These are phyloP conservation scores for Microplitis demolitor DNA, from an alignment of 1,140 invertebrate genomes.

Conservation along the genomic window DNA sequence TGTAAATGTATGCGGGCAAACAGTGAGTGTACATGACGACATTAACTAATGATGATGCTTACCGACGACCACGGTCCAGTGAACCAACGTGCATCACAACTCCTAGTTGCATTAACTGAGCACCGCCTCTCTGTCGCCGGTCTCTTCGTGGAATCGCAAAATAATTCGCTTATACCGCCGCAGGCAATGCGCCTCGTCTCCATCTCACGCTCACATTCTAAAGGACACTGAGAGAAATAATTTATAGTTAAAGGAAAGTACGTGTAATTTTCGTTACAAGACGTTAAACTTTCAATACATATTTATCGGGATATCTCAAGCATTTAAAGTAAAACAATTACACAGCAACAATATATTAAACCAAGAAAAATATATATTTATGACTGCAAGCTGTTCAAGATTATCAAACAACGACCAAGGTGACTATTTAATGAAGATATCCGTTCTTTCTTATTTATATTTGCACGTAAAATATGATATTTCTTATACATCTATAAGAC, in stretches of 20 bases:
- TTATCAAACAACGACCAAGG: conserved; percentile 9
- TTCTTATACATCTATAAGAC: neutral
- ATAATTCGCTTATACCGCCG: conserved; percentile 49
- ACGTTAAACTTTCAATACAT: neutral
- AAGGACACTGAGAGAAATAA: conserved; percentile 43
- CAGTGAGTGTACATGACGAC: neutral
- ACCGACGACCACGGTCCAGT: conserved; percentile 71
- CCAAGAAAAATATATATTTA: neutral
- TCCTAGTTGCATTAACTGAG: conserved; percentile 58
- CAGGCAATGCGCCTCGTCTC: conserved; percentile 62
- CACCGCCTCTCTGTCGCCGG: conserved; percentile 68
- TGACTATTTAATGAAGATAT: conserved; percentile 25
- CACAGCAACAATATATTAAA: neutral
- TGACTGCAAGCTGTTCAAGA: neutral
- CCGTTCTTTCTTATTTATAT: conserved; percentile 16
- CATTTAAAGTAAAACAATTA: neutral
- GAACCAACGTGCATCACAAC: conserved; percentile 73
- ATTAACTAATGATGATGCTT: conserved; percentile 41
- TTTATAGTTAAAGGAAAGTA: conserved; percentile 21
- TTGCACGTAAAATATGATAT: conserved; percentile 3
- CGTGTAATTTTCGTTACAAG: conserved; percentile 15
- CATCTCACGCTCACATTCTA: conserved; percentile 45
- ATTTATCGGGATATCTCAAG: neutral
- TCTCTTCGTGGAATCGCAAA: conserved; percentile 62
- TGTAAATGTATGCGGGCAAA: neutral